phyloP scores from a whole-genome alignment of 2,797 vertebrate genomes.

The Thunnus albacares region DNA sequence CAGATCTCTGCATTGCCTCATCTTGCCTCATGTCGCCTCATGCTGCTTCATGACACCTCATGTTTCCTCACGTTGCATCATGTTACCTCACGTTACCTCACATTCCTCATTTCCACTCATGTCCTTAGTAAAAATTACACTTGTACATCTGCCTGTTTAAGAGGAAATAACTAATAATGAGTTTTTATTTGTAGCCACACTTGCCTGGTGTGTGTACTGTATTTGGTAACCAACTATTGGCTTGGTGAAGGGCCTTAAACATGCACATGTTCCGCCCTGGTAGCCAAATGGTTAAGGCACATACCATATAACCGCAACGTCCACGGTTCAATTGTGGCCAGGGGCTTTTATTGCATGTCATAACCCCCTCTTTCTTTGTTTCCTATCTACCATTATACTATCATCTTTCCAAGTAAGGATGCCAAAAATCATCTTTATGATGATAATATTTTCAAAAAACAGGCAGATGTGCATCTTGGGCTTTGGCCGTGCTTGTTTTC shows the following conservation, averaged over 20 bases:
- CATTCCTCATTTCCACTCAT: not conserved
- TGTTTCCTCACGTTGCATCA: not conserved
- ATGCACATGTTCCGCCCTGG: no score
- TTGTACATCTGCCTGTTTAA: not conserved
- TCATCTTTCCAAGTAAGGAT: not conserved
- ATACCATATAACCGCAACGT: not conserved
- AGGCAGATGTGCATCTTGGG: constrained; percentile 20
- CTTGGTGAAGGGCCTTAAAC: not conserved
- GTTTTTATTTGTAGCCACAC: not conserved
- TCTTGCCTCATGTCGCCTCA: not conserved
- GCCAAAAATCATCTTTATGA: not conserved
- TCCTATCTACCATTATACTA: no score
- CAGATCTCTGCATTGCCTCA: not conserved
- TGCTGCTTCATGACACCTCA: not conserved
- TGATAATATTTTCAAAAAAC: not conserved
- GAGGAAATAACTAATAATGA: constrained; percentile 8
- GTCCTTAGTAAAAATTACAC: not conserved
- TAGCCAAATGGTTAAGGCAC: not conserved
- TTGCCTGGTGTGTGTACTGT: not conserved
- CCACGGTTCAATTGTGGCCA: no score
- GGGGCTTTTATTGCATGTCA: no score
- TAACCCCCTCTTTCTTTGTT: no score
- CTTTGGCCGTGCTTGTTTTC: constrained; percentile 29
- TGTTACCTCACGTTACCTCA: not conserved
- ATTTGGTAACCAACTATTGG: constrained; percentile 3